Conservation (phyloP, 2,113 vertebrate genomes). For the Sylvicapra grimmia region DNA sequence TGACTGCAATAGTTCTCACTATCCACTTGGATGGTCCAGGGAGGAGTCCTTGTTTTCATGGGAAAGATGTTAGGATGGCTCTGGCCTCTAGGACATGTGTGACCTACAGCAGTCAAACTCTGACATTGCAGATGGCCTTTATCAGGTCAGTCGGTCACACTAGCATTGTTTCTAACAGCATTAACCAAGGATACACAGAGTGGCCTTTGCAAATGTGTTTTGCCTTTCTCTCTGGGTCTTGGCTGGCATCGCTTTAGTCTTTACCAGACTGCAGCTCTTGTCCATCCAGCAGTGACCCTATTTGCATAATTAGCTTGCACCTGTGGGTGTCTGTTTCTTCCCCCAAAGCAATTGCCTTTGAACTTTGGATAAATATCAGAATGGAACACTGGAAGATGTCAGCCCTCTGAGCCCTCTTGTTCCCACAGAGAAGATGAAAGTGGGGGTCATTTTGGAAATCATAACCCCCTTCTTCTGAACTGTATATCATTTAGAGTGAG, state of each 20-base stretch:
- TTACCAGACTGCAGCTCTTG: not conserved
- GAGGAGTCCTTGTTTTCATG: not conserved
- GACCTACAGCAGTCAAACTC: not conserved
- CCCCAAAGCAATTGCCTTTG: not conserved
- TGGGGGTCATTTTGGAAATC: not conserved
- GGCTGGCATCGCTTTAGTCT: not conserved
- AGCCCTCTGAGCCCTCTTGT: not conserved
- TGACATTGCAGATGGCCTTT: not conserved
- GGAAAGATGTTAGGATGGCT: not conserved
- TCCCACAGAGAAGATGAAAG: not conserved
- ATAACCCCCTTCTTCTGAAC: not conserved
- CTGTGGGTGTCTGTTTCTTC: not conserved
- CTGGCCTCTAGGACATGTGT: not conserved
- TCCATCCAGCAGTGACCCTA: not conserved
- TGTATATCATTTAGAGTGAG: not conserved
- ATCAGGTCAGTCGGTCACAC: not conserved
- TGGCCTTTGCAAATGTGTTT: not conserved
- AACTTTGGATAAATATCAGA: not conserved
- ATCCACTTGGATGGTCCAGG: not conserved
- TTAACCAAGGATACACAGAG: not conserved
- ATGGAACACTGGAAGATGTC: not conserved
- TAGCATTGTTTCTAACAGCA: not conserved
- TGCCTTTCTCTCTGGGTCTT: not conserved
- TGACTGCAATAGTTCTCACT: not conserved
- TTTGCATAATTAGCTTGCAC: constrained; percentile 22